Conservation (phyloP, 2,797 vertebrate genomes). For the Leptatherina wallacei region DNA sequence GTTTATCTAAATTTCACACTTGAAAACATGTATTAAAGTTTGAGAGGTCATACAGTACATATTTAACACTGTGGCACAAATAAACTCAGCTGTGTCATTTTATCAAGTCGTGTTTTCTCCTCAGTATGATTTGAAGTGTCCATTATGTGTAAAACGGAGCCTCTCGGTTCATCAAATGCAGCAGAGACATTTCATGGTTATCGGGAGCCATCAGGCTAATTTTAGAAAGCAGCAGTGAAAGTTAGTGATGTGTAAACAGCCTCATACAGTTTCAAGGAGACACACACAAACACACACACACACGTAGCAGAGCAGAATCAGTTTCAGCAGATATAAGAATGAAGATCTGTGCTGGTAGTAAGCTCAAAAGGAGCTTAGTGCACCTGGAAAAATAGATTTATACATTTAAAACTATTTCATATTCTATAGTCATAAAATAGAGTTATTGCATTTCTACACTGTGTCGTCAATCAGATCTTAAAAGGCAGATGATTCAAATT, state of each 20-base stretch:
- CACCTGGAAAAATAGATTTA: background rate
- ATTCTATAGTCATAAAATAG: background rate
- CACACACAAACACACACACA: conserved; percentile 14
- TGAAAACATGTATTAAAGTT: no score
- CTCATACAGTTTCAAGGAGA: conserved; percentile 36
- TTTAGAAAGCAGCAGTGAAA: conserved; percentile 58
- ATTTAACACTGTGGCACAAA: conserved; percentile 8
- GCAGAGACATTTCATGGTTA: conserved; percentile 63
- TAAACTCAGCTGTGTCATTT: conserved; percentile 12
- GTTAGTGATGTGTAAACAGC: conserved; percentile 43
- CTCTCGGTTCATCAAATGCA: conserved; percentile 31
- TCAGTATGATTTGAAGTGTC: conserved; percentile 17
- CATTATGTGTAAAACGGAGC: conserved; percentile 46
- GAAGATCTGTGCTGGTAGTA: background rate
- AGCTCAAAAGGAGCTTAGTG: background rate
- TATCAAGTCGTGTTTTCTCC: conserved; percentile 4
- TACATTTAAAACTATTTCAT: background rate
- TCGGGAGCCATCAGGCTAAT: conserved; percentile 64
- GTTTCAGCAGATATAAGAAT: conserved; percentile 10
- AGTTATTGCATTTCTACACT: background rate
- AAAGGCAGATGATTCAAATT: background rate
- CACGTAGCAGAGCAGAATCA: conserved; percentile 23
- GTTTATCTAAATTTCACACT: no score
- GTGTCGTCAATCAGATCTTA: background rate
- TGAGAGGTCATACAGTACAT: conserved; percentile 4